phyloP scores from a whole-genome alignment of 2,888 invertebrate genomes.

The Eulithis testata region DNA sequence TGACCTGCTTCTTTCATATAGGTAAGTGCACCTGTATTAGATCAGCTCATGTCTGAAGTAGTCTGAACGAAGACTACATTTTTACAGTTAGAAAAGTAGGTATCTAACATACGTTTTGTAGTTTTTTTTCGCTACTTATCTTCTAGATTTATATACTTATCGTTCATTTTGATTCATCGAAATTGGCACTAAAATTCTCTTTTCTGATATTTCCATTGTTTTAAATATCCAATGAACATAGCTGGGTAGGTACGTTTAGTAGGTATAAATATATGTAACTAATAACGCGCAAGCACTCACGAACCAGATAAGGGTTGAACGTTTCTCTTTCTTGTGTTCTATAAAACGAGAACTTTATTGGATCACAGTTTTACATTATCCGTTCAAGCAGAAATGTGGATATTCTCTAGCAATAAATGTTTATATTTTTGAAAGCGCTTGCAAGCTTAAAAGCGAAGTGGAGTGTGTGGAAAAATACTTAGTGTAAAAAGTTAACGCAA shows the following conservation, averaged over 20 bases:
- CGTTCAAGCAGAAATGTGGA: constrained; percentile 18
- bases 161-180: no score
- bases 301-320: constrained; percentile 28
- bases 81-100: constrained; percentile 12
- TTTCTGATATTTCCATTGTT: neutral
- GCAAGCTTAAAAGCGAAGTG: neutral
- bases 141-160: no score
- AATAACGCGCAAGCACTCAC: constrained; percentile 23
- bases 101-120: constrained; percentile 2
- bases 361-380: constrained; percentile 23
- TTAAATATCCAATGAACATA: neutral
- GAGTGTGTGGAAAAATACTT: no score
- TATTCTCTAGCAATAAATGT: constrained; percentile 13
- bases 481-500: neutral
- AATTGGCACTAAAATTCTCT: neutral
- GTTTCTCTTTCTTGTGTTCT: constrained; percentile 25
- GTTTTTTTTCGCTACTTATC: neutral
- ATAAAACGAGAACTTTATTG: constrained; percentile 31
- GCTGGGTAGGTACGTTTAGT: neutral
- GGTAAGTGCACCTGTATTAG: constrained; percentile 6
- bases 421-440: neutral
- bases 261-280: constrained; percentile 12
- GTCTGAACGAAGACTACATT: constrained; percentile 12
- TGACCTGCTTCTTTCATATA: neutral
- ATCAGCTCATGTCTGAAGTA: constrained; percentile 17